Conservation (phyloP, 1,140 invertebrate species). For the Drosophila parabipectinata region DNA sequence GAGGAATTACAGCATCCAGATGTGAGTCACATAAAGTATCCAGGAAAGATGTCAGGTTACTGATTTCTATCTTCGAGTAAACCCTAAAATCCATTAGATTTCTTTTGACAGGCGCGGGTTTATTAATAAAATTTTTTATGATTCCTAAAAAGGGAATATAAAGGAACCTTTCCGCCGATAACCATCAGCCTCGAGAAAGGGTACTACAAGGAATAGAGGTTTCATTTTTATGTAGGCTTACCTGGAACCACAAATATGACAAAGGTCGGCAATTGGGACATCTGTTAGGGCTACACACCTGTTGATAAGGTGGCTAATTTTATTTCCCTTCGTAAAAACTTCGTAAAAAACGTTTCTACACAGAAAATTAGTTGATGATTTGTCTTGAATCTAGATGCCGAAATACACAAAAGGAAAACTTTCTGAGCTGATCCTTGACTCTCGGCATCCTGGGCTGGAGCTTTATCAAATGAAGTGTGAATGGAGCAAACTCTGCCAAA, state of each 20-base stretch:
- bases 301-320: slow-evolving; percentile 76
- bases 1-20: slow-evolving; percentile 5
- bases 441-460: slow-evolving; percentile 10
- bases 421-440: slow-evolving; percentile 17
- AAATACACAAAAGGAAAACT: slow-evolving; percentile 16
- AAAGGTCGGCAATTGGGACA: slow-evolving; percentile 39
- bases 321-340: slow-evolving; percentile 51
- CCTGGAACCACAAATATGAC: slow-evolving; percentile 50
- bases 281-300: slow-evolving; percentile 69
- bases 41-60: slow-evolving; percentile 51
- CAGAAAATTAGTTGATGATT: slow-evolving; percentile 65
- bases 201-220: slow-evolving; percentile 60
- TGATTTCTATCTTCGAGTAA: slow-evolving; percentile 63
- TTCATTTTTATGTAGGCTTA: slow-evolving; percentile 40
- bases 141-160: slow-evolving; percentile 45
- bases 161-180: slow-evolving; percentile 46
- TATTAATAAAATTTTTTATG: slow-evolving; percentile 77
- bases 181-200: slow-evolving; percentile 52
- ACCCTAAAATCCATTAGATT: slow-evolving; percentile 67
- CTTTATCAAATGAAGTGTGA: slow-evolving; percentile 64
- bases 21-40: slow-evolving; percentile 60
- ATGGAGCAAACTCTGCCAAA: slow-evolving; percentile 48
- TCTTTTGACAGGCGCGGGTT: slow-evolving; percentile 66
- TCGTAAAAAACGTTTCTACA: slow-evolving; percentile 23
- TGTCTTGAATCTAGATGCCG: slow-evolving; percentile 9